A percentile compares a stretch with the other conserved stretches of the same genome.
Evolutionary conservation across 92 coral and sea anemone species (phyloP).

Genomic region (Plumapathes pennacea): DNA sequence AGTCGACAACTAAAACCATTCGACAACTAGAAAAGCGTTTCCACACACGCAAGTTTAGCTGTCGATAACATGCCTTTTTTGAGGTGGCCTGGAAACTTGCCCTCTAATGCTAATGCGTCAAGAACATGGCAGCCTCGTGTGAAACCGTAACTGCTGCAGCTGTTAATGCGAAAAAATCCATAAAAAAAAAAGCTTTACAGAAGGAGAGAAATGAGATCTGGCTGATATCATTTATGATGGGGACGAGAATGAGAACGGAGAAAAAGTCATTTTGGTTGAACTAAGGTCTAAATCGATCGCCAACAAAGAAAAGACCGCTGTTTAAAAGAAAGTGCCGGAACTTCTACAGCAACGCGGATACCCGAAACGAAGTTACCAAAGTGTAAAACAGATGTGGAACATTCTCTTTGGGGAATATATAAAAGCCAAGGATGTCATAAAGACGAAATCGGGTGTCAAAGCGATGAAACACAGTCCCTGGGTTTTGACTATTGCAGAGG

Average conservation of each 20-base stretch:
- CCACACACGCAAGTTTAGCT: no score
- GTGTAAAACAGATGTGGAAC: slow-evolving; percentile 42
- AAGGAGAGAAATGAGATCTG: slow-evolving; percentile 23
- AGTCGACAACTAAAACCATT: no score
- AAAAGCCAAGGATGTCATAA: slow-evolving; percentile 32
- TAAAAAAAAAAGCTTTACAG: slow-evolving; percentile 12
- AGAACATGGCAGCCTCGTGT: no score
- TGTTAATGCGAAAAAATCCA: neutral
- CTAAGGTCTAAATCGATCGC: slow-evolving; percentile 16
- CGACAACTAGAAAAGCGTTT: no score
- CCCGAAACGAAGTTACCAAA: neutral
- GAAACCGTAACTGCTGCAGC: no score
- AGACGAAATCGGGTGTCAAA: slow-evolving; percentile 25
- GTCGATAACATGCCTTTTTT: no score
- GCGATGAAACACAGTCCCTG: slow-evolving; percentile 15
- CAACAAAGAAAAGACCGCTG: slow-evolving; percentile 24
- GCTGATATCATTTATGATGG: slow-evolving; percentile 29
- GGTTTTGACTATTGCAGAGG: slow-evolving; percentile 20
- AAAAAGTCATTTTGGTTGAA: slow-evolving; percentile 12
- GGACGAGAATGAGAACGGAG: slow-evolving; percentile 19
- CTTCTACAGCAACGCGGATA: slow-evolving; percentile 13
- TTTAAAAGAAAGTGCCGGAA: slow-evolving; percentile 10
- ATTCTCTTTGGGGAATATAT: slow-evolving; percentile 20
- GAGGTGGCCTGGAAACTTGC: no score
- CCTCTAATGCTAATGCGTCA: no score